These are phyloP conservation scores for Harmothoe impar DNA, from an alignment of 2,888 invertebrate species.

Conservation along the genomic window DNA sequence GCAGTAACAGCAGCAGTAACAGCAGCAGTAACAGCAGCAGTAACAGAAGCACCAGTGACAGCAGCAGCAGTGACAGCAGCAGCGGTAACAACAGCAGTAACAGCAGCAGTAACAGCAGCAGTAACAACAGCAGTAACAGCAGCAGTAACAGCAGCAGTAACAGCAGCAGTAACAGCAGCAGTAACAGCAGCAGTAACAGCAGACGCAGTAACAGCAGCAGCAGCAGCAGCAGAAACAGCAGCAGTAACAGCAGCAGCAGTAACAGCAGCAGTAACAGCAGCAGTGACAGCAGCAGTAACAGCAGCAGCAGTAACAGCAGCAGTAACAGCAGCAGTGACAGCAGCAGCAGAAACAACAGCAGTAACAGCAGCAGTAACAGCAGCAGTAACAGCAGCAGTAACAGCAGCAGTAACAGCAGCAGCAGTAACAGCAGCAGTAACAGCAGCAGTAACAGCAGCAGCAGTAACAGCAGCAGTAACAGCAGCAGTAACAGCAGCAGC, in stretches of 20 bases:
- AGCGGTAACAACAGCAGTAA: conserved; percentile 10
- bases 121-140: conserved; percentile 41
- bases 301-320: not conserved
- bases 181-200: not conserved
- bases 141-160: conserved; percentile 35
- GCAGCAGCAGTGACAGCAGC: conserved; percentile 48
- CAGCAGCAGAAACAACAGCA: not conserved
- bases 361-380: not conserved
- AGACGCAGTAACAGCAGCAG: not conserved
- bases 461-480: conserved; percentile 66
- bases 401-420: conserved; percentile 64
- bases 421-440: conserved; percentile 64
- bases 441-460: conserved; percentile 65
- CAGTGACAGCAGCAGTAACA: not conserved
- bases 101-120: conserved; percentile 40
- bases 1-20: not conserved
- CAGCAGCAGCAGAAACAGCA: not conserved
- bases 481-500: conserved; percentile 65
- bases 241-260: not conserved
- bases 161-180: conserved; percentile 36
- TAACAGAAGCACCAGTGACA: not conserved
- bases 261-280: not conserved
- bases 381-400: conserved; percentile 51
- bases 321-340: not conserved
- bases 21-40: not conserved